Conservation (phyloP, 2,797 vertebrate species). For the Paedocypris micromegethes region DNA sequence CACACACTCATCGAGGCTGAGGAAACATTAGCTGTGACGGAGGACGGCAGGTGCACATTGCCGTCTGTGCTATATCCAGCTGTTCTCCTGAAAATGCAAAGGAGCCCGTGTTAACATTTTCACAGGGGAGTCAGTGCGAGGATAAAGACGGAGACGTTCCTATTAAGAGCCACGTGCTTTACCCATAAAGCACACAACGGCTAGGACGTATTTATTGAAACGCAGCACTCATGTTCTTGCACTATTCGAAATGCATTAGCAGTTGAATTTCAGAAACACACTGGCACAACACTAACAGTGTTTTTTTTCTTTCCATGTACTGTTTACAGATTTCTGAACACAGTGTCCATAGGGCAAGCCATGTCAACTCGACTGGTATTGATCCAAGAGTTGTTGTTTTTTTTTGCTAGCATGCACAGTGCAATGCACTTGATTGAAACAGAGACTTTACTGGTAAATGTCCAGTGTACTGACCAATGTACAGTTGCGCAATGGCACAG, state of each 20-base stretch:
- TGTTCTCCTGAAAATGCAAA: slow-evolving; percentile 30
- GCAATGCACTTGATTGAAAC: not conserved
- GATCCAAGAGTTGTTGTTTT: slow-evolving; percentile 6
- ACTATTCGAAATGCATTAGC: not conserved
- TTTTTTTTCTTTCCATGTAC: not conserved
- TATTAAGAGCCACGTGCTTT: slow-evolving; percentile 15
- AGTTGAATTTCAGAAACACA: slow-evolving; percentile 6
- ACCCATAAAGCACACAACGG: not conserved
- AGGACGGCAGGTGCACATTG: slow-evolving; percentile 51
- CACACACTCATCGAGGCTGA: slow-evolving; percentile 23
- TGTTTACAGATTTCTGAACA: slow-evolving; percentile 43
- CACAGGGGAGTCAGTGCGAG: slow-evolving; percentile 25
- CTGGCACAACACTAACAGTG: not conserved
- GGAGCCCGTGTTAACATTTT: slow-evolving; percentile 33
- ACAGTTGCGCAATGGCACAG: not conserved
- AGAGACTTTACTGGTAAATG: not conserved
- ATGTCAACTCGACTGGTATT: slow-evolving; percentile 6
- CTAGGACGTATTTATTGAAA: not conserved
- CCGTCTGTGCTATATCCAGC: slow-evolving; percentile 42
- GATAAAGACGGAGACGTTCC: slow-evolving; percentile 22
- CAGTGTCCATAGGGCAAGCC: slow-evolving; percentile 33
- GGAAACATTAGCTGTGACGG: slow-evolving; percentile 48
- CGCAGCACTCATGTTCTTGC: not conserved
- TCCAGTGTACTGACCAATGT: slow-evolving; percentile 5
- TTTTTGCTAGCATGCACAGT: slow-evolving; percentile 25